Conservation (phyloP, 2,888 invertebrate species). For the Phytoseiulus persimilis region DNA sequence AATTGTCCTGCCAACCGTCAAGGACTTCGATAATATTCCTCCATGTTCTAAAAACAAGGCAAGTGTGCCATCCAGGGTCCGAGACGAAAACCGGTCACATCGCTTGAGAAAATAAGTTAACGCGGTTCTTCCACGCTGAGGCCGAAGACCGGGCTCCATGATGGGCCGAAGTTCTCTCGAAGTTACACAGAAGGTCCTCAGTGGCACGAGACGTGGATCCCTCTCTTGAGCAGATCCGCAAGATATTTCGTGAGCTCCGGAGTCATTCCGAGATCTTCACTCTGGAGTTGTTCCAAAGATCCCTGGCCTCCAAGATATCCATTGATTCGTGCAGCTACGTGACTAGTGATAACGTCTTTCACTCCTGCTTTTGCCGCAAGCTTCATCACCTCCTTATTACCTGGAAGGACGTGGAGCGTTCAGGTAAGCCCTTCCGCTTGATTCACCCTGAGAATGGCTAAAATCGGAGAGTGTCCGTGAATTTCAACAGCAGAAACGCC, state of each 20-base stretch:
- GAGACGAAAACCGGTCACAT: no score
- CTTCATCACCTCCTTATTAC: slow-evolving; percentile 17
- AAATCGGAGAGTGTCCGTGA: no score
- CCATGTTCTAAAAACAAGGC: no score
- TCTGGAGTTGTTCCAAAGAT: slow-evolving; percentile 21
- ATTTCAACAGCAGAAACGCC: no score
- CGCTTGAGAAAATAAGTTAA: no score
- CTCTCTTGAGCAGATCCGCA: neutral
- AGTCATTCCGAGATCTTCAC: slow-evolving; percentile 15
- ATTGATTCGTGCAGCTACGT: slow-evolving; percentile 19
- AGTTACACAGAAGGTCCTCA: neutral
- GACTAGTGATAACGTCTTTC: slow-evolving; percentile 10
- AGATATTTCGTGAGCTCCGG: neutral
- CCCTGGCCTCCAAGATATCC: slow-evolving; percentile 20
- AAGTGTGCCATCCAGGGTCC: no score
- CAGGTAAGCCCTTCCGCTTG: no score
- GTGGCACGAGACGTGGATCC: neutral
- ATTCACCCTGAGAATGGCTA: no score
- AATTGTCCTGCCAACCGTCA: no score
- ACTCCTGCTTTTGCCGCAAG: neutral
- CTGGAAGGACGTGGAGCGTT: neutral
- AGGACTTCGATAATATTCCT: no score
- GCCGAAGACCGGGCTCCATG: neutral
- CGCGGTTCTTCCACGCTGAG: no score
- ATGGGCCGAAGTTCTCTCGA: neutral